Evolutionary conservation across 2,888 invertebrate species (phyloP), one percentile per base, ranked within the genome.

Genomic region (Mesoligia furuncula): DNA sequence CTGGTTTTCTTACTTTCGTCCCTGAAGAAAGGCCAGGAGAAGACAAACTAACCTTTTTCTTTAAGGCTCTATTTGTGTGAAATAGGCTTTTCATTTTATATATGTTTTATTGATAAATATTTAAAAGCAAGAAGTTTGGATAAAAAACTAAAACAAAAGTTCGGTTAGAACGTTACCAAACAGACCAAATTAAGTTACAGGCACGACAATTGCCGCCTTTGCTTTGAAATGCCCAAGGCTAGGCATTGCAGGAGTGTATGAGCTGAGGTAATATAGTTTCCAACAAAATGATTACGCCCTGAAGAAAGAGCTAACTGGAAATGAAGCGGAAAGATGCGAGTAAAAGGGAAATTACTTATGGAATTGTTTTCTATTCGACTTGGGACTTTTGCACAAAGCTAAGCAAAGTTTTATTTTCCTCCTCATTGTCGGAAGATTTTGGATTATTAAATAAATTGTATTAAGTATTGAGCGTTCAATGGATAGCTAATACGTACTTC

Each of bases 271-370:
- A 66, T 6, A 27, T 24, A 39, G 20, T 66, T 39, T 27, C n/a
- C 15, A 73, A 31, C 45, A 48, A 20, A 48, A 27, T 67, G 7
- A 48, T 45, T 45, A 67, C 20, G 8, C 27, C 27, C 13, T 67
- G 24, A 54, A 67, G 15, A 73, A 54, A 67, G 20, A 31, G 67
- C 24, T 27, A 42, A 67, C 7, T 17, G 39, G 7, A 65, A 73
- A 64, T 73, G 39, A 36, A 57, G 27, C 68, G 68, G 67, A 68
- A 68, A 57, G 15, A 31, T 42, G 39, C 27, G 27, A 67, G 42
- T 31, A 51, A 51, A 73, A 42, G 31, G 73, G 31, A 68, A 42
- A 73, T 57, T 73, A 73, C 42, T 42, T 24, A 7, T 24, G 42
- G 68, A 68, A 42, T 42, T 42, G 31, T 42, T 54, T 42, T 24